Conservation (phyloP, 2,888 invertebrate species). For the Drosophila niveifrons region DNA sequence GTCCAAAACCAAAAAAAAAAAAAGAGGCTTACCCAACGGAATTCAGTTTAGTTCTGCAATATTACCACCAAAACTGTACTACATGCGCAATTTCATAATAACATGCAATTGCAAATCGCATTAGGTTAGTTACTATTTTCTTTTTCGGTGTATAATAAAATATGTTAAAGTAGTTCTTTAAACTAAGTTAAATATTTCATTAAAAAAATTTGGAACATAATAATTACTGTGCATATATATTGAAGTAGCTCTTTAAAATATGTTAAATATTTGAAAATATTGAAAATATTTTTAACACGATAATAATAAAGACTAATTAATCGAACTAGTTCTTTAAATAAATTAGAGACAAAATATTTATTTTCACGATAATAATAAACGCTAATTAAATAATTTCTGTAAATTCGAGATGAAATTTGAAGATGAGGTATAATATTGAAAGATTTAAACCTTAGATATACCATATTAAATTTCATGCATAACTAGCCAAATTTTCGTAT, state of each 20-base stretch:
- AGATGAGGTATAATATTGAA: background rate
- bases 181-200: too few species aligned
- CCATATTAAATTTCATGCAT: background rate
- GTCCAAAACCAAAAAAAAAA: conserved; percentile 17
- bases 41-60: conserved; percentile 6
- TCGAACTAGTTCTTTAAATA: too few species aligned
- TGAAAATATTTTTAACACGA: too few species aligned
- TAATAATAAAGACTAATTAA: too few species aligned
- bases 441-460: background rate
- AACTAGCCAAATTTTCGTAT: background rate
- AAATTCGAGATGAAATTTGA: background rate
- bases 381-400: background rate
- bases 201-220: too few species aligned
- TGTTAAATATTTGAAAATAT: too few species aligned
- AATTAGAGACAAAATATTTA: too few species aligned
- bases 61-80: conserved; percentile 3
- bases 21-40: conserved; percentile 2
- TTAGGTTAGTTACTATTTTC: background rate
- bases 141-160: too few species aligned
- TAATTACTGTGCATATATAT: too few species aligned
- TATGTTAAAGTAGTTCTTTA: too few species aligned
- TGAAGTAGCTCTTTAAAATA: too few species aligned
- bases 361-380: too few species aligned
- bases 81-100: conserved; percentile 5
- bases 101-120: background rate